Evolutionary conservation across 2,113 vertebrate species (phyloP).

Genomic region (Xiphias gladius): DNA sequence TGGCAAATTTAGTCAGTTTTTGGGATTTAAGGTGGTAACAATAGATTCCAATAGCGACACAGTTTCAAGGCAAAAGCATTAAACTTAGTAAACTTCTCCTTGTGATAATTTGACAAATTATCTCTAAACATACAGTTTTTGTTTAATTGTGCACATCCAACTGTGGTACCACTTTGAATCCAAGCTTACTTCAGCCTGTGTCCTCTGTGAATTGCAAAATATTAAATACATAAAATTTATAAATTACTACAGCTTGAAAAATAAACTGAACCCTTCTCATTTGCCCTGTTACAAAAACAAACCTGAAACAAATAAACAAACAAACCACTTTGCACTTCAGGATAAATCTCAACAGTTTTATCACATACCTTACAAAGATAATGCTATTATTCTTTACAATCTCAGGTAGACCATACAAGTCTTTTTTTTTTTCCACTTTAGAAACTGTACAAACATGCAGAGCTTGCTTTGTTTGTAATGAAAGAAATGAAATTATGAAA

Average conservation of each 20-base stretch:
- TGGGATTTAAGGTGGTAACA: neutral
- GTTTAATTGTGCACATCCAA: no score
- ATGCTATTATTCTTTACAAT: neutral
- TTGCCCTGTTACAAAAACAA: neutral
- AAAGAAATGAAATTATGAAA: neutral
- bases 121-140: no score
- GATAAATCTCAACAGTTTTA: neutral
- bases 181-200: no score
- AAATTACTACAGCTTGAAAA: no score
- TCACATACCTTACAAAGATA: neutral
- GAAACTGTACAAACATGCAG: neutral
- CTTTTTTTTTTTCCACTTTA: neutral
- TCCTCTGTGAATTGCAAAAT: no score
- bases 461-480: neutral
- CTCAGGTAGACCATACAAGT: neutral
- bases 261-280: neutral
- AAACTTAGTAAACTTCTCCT: neutral
- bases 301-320: neutral
- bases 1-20: neutral
- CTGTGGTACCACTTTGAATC: no score
- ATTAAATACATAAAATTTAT: no score
- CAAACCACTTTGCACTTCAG: neutral
- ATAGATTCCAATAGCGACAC: neutral
- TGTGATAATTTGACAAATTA: no score
- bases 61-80: neutral